Base-by-base conservation (phyloP, 2,888 invertebrate genomes). In the Cremastinae sp. region DNA sequence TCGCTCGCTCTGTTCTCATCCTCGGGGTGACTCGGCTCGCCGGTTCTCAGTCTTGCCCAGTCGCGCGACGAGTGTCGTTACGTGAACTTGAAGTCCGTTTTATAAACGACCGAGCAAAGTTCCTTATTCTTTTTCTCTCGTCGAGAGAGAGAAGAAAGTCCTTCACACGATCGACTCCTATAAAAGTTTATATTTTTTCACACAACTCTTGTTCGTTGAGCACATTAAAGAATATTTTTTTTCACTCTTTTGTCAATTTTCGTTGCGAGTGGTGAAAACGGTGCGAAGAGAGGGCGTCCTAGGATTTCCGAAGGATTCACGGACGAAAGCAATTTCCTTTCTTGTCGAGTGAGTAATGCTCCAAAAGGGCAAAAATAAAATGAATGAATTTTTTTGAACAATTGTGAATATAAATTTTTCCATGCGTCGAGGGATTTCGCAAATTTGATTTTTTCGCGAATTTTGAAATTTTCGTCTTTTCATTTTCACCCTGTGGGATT, bases 61-160 rank as follows among this genome's bases (percentile, higher is more conserved):
- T 78, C 75, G 79, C 80, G 79, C 79, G 80, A 76, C 75, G 73
- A 75, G 77, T 77, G 76, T 79, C 79, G 78, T 78, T 69, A 73
- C 69, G 79, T 73, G 78, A 68, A 72, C 70, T 78, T 75, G 51
- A 69, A 72, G 43, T n/a, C 41, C 49, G 43, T 70, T 51, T 28
- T 59, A 39, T 64, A 66, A 51, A 66, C 68, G 47, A 43, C 37
- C 55, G n/a, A 5, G 2, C 12, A 12, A 59, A 53, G n/a, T n/a
- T 1, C 0, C 28, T 61, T 12, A 12, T 39, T 7, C 16, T 9
- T 47, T 47, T 66, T 53, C 37, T 64, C 39, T 49, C 37, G 39
- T 49, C 22, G 22, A 20, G 8, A 22, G 9, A 18, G 47, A 37
- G 68, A 47, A 0, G 39, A 47, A 35, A n/a, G n/a, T n/a, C n/a